Conservation (phyloP, 2,888 invertebrate genomes). For the Hemaris fuciformis region DNA sequence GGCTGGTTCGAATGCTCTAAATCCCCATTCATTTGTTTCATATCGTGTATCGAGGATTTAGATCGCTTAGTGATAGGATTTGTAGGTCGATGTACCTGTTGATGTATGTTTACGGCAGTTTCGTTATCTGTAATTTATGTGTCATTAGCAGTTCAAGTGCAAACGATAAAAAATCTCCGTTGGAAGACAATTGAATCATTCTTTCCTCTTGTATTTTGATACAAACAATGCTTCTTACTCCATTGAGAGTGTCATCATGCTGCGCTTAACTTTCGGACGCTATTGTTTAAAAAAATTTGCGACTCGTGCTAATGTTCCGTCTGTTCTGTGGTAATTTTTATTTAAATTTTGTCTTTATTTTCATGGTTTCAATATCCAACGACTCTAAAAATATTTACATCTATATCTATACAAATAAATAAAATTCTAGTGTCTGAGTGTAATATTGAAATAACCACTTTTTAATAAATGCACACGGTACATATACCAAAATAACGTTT, state of each 20-base stretch:
- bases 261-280: conserved; percentile 31
- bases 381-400: no score
- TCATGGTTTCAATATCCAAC: no score
- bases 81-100: neutral
- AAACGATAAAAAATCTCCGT: neutral
- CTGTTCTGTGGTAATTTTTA: neutral
- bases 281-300: conserved; percentile 30
- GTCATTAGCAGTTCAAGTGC: neutral
- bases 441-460: no score
- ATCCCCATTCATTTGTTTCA: conserved; percentile 22
- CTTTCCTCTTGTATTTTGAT: conserved; percentile 3
- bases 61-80: neutral
- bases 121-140: neutral
- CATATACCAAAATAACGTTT: no score
- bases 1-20: conserved; percentile 14
- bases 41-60: neutral
- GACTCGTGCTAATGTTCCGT: conserved; percentile 14
- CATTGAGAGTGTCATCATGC: conserved; percentile 30
- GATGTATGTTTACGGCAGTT: neutral
- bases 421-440: no score
- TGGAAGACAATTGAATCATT: neutral
- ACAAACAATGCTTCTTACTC: conserved; percentile 28
- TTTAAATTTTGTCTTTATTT: neutral
- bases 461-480: no score
- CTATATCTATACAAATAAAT: no score